These are phyloP conservation scores for Steinernema scapterisci DNA, from an alignment of 2,888 invertebrate genomes.

Conservation along the genomic window DNA sequence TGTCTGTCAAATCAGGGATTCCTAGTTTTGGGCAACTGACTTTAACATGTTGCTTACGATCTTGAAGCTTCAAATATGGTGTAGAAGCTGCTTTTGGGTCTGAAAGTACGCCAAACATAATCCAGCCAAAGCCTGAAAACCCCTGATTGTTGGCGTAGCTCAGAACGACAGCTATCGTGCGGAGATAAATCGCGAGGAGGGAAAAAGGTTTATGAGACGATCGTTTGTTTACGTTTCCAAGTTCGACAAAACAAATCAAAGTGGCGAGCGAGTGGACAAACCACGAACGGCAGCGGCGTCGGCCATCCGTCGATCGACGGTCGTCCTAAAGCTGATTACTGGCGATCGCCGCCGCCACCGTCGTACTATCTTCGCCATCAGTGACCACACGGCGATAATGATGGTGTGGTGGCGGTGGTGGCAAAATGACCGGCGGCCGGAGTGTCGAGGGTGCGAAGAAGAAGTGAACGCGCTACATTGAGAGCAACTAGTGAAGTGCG, in stretches of 20 bases:
- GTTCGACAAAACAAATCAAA: slow-evolving; percentile 21
- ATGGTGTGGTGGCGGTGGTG: neutral
- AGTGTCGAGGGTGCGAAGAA: slow-evolving; percentile 4
- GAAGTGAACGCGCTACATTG: slow-evolving; percentile 9
- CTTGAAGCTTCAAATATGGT: too few relatives aligned
- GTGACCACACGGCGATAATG: neutral
- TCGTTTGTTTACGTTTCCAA: slow-evolving; percentile 21
- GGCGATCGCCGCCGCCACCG: neutral
- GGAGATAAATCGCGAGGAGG: neutral
- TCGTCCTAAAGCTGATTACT: neutral
- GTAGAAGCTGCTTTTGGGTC: too few relatives aligned
- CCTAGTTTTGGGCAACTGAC: too few relatives aligned
- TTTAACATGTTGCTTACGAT: too few relatives aligned
- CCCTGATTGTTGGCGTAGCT: neutral
- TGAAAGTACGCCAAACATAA: too few relatives aligned
- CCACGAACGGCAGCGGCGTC: neutral
- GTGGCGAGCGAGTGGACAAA: neutral
- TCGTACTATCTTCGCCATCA: neutral
- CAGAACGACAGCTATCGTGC: neutral
- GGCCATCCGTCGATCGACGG: neutral
- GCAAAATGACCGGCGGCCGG: slow-evolving; percentile 7
- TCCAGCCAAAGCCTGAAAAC: too few relatives aligned
- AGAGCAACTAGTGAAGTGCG: slow-evolving; percentile 14
- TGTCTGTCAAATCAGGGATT: neutral
- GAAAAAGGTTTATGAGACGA: neutral